Evolutionary conservation across 2,888 invertebrate species (phyloP).

Genomic region (Papilio demoleus): DNA sequence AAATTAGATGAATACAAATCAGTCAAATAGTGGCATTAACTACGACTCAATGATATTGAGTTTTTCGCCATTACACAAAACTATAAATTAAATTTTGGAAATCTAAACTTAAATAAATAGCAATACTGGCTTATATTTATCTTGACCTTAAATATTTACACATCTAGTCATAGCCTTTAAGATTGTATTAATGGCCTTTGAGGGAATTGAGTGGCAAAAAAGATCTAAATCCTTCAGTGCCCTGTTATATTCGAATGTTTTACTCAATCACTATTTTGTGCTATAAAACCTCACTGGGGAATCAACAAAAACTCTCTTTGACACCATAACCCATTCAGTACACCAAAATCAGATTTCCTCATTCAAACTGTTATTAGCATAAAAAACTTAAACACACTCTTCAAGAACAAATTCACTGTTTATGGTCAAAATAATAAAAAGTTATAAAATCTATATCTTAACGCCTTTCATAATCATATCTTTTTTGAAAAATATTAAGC

Average conservation of each 20-base stretch:
- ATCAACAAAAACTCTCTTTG: background rate
- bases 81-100: constrained; percentile 42
- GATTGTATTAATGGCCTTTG: background rate
- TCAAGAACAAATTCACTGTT: background rate
- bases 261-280: background rate
- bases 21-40: constrained; percentile 59
- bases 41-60: constrained; percentile 17
- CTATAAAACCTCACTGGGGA: background rate
- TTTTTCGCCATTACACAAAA: constrained; percentile 21
- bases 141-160: constrained; percentile 44
- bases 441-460: background rate
- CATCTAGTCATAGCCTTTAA: constrained; percentile 39
- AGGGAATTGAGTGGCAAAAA: background rate
- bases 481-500: background rate
- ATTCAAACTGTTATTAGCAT: too few species aligned
- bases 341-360: background rate
- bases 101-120: constrained; percentile 49
- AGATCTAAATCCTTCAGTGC: background rate
- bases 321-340: too few species aligned
- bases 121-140: constrained; percentile 51
- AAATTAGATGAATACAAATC: constrained; percentile 48
- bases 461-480: background rate
- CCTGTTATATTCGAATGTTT: background rate
- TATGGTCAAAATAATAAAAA: background rate
- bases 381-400: background rate